Conservation (phyloP, 2,113 vertebrate genomes). For the Notiomystis cincta region DNA sequence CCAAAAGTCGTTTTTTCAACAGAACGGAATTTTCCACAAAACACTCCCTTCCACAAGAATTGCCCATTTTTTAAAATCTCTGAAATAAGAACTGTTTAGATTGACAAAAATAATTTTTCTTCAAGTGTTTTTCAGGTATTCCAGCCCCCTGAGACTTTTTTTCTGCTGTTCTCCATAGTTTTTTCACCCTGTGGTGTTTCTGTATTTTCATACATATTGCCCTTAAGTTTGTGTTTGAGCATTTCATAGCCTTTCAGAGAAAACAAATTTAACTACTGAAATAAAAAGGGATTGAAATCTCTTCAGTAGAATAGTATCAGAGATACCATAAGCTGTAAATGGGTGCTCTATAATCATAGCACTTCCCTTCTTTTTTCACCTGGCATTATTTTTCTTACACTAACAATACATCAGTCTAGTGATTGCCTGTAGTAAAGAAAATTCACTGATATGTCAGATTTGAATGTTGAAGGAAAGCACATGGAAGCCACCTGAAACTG, state of each 20-base stretch:
- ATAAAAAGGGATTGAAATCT: background rate
- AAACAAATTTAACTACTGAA: background rate
- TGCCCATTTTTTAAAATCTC: background rate
- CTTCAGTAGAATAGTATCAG: background rate
- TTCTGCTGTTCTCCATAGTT: background rate
- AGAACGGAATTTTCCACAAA: background rate
- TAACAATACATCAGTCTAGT: background rate
- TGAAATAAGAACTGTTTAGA: background rate
- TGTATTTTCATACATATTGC: background rate
- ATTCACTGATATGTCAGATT: background rate
- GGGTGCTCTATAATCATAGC: background rate
- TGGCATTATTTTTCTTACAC: background rate
- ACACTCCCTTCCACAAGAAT: background rate
- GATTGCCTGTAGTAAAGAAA: background rate
- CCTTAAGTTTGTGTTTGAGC: background rate
- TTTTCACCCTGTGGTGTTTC: background rate
- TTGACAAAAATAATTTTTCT: background rate
- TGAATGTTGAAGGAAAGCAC: background rate
- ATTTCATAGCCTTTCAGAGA: background rate
- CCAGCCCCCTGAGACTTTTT: background rate
- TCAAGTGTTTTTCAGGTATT: background rate
- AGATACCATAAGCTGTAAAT: background rate
- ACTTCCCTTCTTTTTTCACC: background rate
- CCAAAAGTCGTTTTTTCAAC: background rate
- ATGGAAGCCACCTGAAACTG: background rate